Evolutionary conservation across 2,888 invertebrate genomes (phyloP), one percentile per base, ranked within the genome.

Genomic region (Drosophila monieri): DNA sequence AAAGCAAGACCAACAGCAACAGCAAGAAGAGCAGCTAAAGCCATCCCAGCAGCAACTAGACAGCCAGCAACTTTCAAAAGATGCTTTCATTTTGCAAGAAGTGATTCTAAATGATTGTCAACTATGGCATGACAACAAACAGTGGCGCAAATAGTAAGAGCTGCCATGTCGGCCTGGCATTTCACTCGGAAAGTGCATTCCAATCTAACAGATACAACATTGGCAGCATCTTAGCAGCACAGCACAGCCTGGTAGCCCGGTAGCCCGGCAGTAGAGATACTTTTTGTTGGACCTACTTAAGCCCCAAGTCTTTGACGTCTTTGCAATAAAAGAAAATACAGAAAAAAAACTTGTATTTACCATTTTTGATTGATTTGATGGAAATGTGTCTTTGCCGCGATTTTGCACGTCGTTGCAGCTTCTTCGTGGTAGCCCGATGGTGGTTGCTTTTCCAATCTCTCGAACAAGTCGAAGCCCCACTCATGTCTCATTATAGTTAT

Each of bases 281-380:
- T 84, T 85, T 64, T 84, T 84, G 77, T 86, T 85, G 86, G 88
- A 85, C 84, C 84, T 85, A 85, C 84, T 85, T 85, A 85, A 65
- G 84, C 80, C 74, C 78, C 85, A 76, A 70, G 83, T 64, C 47
- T 78, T 81, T 76, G 76, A 70, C 80, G 78, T 77, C 64, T 53
- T 71, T 52, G 72, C 56, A 66, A 66, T 59, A 66, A 65, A 59
- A 60, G 69, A 62, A 78, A 73, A 74, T 44, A 47, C 71, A 56
- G 47, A 68, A 72, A 74, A 81, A 84, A 80, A 87, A 90, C 84
- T 87, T 77, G 88, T 75, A 80, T 89, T 88, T 79, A 75, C 85
- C 80, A 87, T 88, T 87, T 89, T 79, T 88, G 90, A 89, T 89
- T 89, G 89, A 89, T 89, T 89, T 88, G 85, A 84, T 84, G 85